Percentiles rank a stretch among this genome's conserved stretches.
These are phyloP conservation scores for Sorex araneus DNA, from an alignment of 2,113 vertebrate genomes.

Conservation along the genomic window DNA sequence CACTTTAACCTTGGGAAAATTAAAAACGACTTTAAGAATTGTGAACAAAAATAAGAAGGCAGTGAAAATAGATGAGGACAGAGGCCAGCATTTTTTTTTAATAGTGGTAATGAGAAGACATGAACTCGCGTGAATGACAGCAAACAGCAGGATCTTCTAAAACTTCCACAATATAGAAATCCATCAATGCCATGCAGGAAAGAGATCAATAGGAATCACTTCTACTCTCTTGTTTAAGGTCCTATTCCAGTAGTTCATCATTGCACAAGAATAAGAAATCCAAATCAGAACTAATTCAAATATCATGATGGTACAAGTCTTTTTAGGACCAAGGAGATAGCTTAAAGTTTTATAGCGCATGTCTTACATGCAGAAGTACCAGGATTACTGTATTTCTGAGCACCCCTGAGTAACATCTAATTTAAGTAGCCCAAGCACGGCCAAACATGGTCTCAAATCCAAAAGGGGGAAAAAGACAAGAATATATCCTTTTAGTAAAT, in stretches of 20 bases:
- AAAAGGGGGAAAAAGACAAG: no score
- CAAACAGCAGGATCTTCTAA: neutral
- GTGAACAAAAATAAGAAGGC: neutral
- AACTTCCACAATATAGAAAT: neutral
- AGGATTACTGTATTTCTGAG: no score
- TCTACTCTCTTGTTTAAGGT: neutral
- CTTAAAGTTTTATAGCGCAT: no score
- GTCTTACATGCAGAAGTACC: no score
- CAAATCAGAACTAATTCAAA: conserved; percentile 4
- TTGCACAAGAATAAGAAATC: neutral
- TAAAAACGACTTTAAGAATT: conserved; percentile 57
- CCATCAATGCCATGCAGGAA: neutral
- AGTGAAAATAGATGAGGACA: neutral
- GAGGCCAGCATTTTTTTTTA: rapidly evolving
- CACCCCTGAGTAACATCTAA: no score
- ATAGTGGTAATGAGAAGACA: neutral
- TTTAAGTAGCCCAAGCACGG: no score
- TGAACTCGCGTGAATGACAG: neutral
- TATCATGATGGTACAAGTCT: neutral
- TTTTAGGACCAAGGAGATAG: neutral
- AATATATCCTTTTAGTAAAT: no score
- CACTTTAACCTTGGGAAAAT: conserved; percentile 31
- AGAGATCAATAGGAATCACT: neutral
- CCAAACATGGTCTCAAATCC: no score
- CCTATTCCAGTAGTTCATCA: neutral